phyloP scores from a whole-genome alignment of 2,113 vertebrate genomes.

The Aramus guarauna region DNA sequence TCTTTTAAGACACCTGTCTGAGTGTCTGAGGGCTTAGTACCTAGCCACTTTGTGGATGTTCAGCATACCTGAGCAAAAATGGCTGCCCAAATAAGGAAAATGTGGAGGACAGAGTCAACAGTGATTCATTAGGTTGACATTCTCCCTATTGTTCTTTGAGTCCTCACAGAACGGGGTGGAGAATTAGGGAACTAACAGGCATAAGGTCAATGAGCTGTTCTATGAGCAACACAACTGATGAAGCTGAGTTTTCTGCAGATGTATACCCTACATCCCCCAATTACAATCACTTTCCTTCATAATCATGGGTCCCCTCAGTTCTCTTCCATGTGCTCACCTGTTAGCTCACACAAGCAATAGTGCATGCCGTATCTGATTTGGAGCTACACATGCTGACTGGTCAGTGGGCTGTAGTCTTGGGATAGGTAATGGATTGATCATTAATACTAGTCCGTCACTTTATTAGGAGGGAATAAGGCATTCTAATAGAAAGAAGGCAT shows the following conservation, averaged over 20 bases:
- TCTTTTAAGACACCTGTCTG: neutral
- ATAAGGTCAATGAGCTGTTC: constrained; percentile 3
- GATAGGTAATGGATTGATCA: neutral
- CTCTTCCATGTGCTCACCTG: neutral
- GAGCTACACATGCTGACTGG: neutral
- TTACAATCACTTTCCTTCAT: neutral
- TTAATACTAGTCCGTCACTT: neutral
- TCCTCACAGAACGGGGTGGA: neutral
- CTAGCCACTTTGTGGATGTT: neutral
- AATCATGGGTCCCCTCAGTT: neutral
- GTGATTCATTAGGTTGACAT: constrained; percentile 44
- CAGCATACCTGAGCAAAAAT: constrained; percentile 39
- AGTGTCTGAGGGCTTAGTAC: neutral
- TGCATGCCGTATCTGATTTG: accelerated
- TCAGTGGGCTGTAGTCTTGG: neutral
- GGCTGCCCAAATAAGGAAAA: constrained; percentile 33
- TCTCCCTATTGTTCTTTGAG: neutral
- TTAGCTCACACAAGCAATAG: neutral
- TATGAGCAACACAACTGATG: neutral
- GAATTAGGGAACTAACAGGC: constrained; percentile 7
- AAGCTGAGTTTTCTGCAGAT: neutral
- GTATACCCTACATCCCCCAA: neutral
- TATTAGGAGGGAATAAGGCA: neutral
- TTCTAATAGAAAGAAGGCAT: neutral
- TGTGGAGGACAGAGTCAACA: neutral